Evolutionary conservation across 1,140 invertebrate species (phyloP).

Genomic region (Spodoptera litura): DNA sequence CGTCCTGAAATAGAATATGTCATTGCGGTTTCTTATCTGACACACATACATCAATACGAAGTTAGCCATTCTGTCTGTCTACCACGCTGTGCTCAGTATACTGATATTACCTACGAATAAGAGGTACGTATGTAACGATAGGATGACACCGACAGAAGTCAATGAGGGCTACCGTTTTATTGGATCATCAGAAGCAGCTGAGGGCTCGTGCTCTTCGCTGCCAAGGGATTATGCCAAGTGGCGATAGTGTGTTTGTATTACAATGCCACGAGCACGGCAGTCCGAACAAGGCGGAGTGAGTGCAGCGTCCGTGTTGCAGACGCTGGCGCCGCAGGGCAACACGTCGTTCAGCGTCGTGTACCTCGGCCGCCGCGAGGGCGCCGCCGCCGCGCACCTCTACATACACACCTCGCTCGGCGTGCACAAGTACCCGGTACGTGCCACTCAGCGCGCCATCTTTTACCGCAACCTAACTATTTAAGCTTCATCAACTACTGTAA

Average conservation of each 20-base stretch:
- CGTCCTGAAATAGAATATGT: background rate
- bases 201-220: too few relatives aligned
- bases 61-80: background rate
- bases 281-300: too few relatives aligned
- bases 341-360: conserved; percentile 98
- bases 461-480: too few relatives aligned
- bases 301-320: conserved; percentile 65
- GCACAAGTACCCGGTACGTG: conserved; percentile 74
- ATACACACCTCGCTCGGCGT: conserved; percentile 96
- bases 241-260: too few relatives aligned
- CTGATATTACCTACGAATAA: too few relatives aligned
- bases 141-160: too few relatives aligned
- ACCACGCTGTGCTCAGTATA: background rate
- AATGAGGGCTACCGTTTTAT: too few relatives aligned
- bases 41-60: background rate
- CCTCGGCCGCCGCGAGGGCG: conserved; percentile 95
- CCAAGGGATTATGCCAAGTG: too few relatives aligned
- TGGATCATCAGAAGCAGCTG: too few relatives aligned
- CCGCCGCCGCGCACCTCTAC: conserved; percentile 94
- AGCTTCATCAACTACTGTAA: too few relatives aligned
- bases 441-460: too few relatives aligned
- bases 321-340: conserved; percentile 94
- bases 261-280: too few relatives aligned
- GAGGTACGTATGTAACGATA: background rate
- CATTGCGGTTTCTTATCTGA: conserved; percentile 16